Base-by-base conservation (phyloP, 2,888 invertebrate species). In the Nasonovia ribisnigri region DNA sequence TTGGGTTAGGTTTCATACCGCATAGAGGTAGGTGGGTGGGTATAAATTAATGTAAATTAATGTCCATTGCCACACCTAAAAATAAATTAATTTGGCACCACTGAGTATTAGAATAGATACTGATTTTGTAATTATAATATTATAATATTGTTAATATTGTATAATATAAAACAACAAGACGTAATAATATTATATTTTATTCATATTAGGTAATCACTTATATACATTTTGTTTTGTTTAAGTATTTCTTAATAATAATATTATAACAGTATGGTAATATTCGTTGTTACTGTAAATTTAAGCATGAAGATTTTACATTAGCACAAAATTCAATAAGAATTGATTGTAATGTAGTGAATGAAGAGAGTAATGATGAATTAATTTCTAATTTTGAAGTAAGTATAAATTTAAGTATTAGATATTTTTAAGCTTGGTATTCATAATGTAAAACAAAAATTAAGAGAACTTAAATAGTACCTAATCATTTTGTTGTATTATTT, bases 381-480 rank as follows among this genome's bases (percentile, higher is more conserved):
- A 77, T 77, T 77, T 36, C 77, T 77, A 77, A 77, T 77, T 77
- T 36, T 77, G 36, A 77, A 77, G 77, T 77, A 77, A 77, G 77
- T 77, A 36, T 77, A 77, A 77, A 77, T 16, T 77, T 77, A 36
- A 84, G 84, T 84, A 84, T 84, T 84, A 84, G 43, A 84, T 84
- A 84, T 84, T 84, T 84, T 43, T 67, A 67, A 67, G 67, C 29
- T 67, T 67, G 2, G 67, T 67, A 60, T 67, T 67, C 67, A 67
- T 67, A 67, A 67, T n/a, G n/a, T n/a, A 67, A 67, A 67, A 67
- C 54, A 54, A 67, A 3, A 67, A 67, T n/a, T 67, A 67, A 67
- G 67, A 67, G 67, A 29, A 60, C 29, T 29, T 60, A 60, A 60
- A 60, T 60, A 60, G 29, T 60, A 60, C 60, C 29, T 60, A 60